These are phyloP conservation scores for Ephestia elutella DNA, from an alignment of 1,140 invertebrate species.

Conservation along the genomic window DNA sequence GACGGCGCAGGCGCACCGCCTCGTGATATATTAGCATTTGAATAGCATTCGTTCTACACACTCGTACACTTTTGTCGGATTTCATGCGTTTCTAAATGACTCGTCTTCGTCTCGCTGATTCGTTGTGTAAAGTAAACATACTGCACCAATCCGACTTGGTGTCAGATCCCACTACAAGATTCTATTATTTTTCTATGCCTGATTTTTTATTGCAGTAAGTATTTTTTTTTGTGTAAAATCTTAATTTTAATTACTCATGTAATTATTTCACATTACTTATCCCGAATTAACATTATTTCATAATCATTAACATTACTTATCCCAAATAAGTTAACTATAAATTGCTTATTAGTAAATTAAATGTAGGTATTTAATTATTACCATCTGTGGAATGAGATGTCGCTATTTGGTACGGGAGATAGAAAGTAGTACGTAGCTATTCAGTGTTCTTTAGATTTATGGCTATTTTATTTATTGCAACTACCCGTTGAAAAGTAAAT, in stretches of 20 bases:
- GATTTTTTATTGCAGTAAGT: not conserved
- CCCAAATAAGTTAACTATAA: no score
- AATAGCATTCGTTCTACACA: conserved; percentile 59
- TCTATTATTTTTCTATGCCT: not conserved
- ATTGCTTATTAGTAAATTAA: no score
- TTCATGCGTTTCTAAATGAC: conserved; percentile 45
- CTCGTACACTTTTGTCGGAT: conserved; percentile 46
- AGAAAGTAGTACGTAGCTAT: no score
- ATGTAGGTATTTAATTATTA: no score
- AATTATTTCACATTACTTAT: no score
- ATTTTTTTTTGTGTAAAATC: not conserved
- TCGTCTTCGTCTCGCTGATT: conserved; percentile 38
- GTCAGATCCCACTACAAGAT: not conserved
- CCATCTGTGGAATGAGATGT: no score
- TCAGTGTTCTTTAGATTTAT: no score
- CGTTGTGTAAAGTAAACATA: conserved; percentile 56
- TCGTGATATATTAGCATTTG: conserved; percentile 73
- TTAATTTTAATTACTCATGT: no score
- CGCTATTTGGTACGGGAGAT: no score
- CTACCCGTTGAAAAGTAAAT: not conserved
- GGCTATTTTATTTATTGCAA: no score
- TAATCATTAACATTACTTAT: no score
- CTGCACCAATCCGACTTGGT: conserved; percentile 36
- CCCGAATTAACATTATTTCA: no score
- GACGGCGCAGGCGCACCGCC: conserved; percentile 45